phyloP scores from a whole-genome alignment of 2,113 vertebrate genomes.

The Oncorhynchus masou region DNA sequence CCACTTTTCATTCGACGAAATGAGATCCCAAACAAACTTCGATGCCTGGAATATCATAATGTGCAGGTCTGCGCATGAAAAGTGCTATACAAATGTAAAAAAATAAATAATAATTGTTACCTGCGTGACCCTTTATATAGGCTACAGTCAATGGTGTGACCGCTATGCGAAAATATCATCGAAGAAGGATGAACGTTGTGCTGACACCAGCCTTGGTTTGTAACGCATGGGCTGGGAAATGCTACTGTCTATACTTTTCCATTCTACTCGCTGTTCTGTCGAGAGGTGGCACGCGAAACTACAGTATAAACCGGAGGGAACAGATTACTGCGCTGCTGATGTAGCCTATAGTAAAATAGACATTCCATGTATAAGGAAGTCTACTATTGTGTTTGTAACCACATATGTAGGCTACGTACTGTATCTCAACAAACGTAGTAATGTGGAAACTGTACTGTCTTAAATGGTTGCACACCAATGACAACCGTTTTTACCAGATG shows the following conservation, averaged over 20 bases:
- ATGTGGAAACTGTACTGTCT: too few relatives aligned
- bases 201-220: not conserved
- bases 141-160: too few relatives aligned
- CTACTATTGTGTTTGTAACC: not conserved
- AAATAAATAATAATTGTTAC: not conserved
- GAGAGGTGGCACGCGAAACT: constrained; percentile 33
- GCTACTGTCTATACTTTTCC: not conserved
- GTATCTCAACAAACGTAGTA: too few relatives aligned
- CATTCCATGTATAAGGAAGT: not conserved
- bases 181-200: too few relatives aligned
- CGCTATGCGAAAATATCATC: too few relatives aligned
- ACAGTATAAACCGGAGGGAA: not conserved
- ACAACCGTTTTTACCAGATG: too few relatives aligned
- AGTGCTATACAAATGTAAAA: too few relatives aligned
- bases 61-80: not conserved
- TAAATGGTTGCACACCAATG: too few relatives aligned
- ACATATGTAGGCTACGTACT: not conserved
- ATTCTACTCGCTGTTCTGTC: constrained; percentile 13
- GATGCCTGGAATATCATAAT: not conserved
- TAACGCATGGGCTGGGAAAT: not conserved
- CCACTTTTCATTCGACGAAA: not conserved
- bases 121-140: too few relatives aligned
- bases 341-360: not conserved
- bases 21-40: not conserved
- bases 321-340: not conserved